Conservation (phyloP, 1,140 invertebrate genomes). For the Panagrolaimus sp. region DNA sequence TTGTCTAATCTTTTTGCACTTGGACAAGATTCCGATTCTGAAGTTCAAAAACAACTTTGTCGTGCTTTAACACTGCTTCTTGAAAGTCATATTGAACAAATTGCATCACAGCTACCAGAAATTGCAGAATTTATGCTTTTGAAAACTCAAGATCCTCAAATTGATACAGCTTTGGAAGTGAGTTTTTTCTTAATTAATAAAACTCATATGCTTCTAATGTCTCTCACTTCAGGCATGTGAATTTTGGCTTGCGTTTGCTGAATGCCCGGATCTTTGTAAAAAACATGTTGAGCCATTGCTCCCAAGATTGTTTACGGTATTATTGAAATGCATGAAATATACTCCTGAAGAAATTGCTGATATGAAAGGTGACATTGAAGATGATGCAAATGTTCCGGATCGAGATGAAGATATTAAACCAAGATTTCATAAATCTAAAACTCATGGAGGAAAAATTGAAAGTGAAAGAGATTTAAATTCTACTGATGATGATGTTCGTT, state of each 20-base stretch:
- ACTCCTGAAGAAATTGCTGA: conserved; percentile 94
- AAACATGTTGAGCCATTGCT: conserved; percentile 81
- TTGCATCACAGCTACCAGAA: conserved; percentile 88
- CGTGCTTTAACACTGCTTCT: conserved; percentile 89
- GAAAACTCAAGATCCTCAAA: conserved; percentile 79
- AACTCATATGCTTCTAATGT: too few species aligned
- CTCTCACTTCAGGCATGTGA: too few species aligned
- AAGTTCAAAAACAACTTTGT: conserved; percentile 71
- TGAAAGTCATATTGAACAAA: conserved; percentile 86
- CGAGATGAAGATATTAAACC: conserved; percentile 94
- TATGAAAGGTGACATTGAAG: conserved; percentile 76
- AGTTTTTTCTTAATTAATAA: too few species aligned
- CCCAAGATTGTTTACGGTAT: conserved; percentile 76
- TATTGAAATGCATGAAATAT: conserved; percentile 94
- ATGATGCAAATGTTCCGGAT: conserved; percentile 94
- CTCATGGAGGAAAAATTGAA: conserved; percentile 64
- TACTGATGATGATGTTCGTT: conserved; percentile 3
- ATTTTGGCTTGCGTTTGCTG: conserved; percentile 94
- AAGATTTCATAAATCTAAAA: conserved; percentile 85
- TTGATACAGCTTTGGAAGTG: conserved; percentile 87
- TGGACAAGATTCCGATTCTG: conserved; percentile 68
- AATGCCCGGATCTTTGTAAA: conserved; percentile 82
- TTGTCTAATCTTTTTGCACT: conserved; percentile 70
- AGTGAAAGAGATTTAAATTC: conserved; percentile 18
- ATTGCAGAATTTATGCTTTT: conserved; percentile 97